Evolutionary conservation across 2,113 vertebrate species (phyloP).

Genomic region (Paracanthobrama guichenoti): DNA sequence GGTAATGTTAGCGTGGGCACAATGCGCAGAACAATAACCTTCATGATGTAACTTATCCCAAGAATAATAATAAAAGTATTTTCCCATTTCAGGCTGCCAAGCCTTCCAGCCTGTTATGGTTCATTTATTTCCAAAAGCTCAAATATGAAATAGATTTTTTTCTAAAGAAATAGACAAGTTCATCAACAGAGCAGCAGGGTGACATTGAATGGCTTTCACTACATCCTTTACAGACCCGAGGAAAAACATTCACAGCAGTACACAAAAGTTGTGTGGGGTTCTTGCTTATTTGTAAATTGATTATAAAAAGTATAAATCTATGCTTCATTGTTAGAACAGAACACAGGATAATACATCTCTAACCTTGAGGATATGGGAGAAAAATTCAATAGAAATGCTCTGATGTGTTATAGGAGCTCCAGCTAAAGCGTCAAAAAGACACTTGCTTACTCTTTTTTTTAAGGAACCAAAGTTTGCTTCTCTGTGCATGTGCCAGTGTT

Average conservation of each 20-base stretch:
- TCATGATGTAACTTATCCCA: neutral
- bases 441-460: neutral
- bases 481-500: neutral
- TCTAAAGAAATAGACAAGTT: neutral
- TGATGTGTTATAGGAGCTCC: neutral
- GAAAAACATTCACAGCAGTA: neutral
- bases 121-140: neutral
- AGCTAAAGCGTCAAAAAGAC: conserved; percentile 8
- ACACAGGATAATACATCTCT: neutral
- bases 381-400: conserved; percentile 20
- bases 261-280: neutral
- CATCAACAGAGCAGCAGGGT: neutral
- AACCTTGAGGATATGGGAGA: conserved; percentile 40
- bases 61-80: no score
- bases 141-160: neutral
- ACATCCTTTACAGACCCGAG: neutral
- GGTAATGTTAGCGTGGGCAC: neutral
- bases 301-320: conserved; percentile 9
- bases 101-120: neutral
- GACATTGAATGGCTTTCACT: conserved; percentile 6
- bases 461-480: neutral
- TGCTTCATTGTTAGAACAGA: conserved; percentile 11
- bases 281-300: neutral
- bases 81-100: neutral
- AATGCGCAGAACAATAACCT: conserved; percentile 7